Base-by-base conservation (phyloP, 2,797 vertebrate genomes). In the Triplophysa yarkandensis region DNA sequence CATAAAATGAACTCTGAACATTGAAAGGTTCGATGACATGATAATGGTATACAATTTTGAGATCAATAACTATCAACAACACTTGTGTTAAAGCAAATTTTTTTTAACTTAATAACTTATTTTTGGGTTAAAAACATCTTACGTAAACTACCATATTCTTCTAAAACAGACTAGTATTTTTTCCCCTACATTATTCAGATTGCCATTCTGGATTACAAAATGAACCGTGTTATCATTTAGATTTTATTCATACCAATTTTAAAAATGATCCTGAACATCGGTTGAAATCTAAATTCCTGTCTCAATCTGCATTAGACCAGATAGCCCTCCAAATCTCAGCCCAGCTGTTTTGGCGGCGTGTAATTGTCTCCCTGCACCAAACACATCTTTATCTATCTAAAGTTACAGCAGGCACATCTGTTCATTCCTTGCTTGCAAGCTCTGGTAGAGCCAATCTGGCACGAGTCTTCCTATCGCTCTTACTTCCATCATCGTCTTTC, bases 351-450 rank as follows among this genome's bases (percentile, higher is more conserved):
- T 58, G 17, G 67, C 48, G 48, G 50, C 23, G 13, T 50, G 54
- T 68, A 76, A 76, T 78, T 81, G 71, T 63, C 64, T 52, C 28
- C 36, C 54, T 52, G 66, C 54, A 77, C 62, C 67, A 68, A 60
- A 60, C 58, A 71, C 66, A 52, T 77, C 60, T 60, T 74, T 80
- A 78, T 81, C 68, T 75, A 46, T 76, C 62, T 71, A 71, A 66
- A 62, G 39, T 80, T 75, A 68, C 71, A 77, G 64, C 78, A 72
- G 68, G 64, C 80, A 82, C 77, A 80, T 79, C 64, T 78, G 79
- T 82, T 58, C 71, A 48, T 28, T 70, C 77, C 69, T 50, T 60
- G 64, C 72, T 48, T 52, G 58, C 74, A 61, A 68, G 80, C 68
- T 67, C 34, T 67, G 60, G 23, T 72, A 63, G 58, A 67, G 57